These are phyloP conservation scores for Meta bourneti DNA, from an alignment of 2,888 invertebrate species.

Conservation along the genomic window DNA sequence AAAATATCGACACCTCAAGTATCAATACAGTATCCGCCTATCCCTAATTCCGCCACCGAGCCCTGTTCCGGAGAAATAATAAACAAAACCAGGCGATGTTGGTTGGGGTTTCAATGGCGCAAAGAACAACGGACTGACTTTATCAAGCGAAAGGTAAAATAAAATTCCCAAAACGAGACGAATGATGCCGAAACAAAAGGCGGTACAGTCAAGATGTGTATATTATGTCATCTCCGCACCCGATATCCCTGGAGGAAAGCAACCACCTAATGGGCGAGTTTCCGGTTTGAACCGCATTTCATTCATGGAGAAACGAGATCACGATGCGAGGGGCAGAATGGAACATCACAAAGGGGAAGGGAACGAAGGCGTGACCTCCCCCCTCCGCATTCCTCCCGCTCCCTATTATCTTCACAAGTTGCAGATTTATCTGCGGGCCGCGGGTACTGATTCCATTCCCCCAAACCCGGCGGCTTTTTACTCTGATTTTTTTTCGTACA, in stretches of 20 bases:
- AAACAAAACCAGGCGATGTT: too few species aligned
- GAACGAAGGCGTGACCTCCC: slow-evolving; percentile 39
- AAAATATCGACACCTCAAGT: too few species aligned
- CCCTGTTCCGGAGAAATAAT: too few species aligned
- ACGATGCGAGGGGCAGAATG: neutral
- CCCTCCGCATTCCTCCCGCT: slow-evolving; percentile 3
- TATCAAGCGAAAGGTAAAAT: too few species aligned
- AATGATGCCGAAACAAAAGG: neutral
- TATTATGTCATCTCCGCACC: too few species aligned
- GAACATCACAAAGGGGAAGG: neutral
- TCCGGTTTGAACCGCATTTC: slow-evolving; percentile 54
- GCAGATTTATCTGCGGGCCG: slow-evolving; percentile 25
- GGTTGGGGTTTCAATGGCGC: too few species aligned
- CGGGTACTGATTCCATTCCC: neutral
- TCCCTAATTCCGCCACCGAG: too few species aligned
- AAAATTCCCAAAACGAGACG: too few species aligned
- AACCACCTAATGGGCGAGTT: slow-evolving; percentile 43
- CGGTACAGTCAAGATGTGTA: too few species aligned
- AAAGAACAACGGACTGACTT: too few species aligned
- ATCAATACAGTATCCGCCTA: too few species aligned
- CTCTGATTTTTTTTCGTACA: neutral
- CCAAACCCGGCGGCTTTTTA: neutral
- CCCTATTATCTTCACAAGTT: slow-evolving; percentile 25
- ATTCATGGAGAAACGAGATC: slow-evolving; percentile 56
- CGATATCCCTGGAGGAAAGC: neutral